phyloP scores from a whole-genome alignment of 2,888 invertebrate species.

The Sussaba pulchella region DNA sequence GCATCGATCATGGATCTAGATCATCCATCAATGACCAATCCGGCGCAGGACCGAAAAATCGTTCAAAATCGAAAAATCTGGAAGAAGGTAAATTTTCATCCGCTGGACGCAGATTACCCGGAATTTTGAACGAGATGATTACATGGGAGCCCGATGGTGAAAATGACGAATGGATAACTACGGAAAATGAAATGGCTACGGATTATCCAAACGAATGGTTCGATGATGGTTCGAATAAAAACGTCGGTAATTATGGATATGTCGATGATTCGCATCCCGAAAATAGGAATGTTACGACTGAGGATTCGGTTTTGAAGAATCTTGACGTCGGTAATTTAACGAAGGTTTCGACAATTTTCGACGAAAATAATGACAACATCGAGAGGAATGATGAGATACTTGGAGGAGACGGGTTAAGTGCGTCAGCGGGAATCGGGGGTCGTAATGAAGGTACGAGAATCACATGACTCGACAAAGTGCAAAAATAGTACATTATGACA shows the following conservation, averaged over 20 bases:
- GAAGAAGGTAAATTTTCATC: background rate
- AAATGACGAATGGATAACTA: background rate
- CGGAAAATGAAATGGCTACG: background rate
- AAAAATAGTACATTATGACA: no score
- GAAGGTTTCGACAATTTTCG: background rate
- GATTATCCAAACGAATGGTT: background rate
- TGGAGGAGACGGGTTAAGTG: background rate
- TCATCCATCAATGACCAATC: background rate
- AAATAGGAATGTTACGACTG: background rate
- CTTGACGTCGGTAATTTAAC: background rate
- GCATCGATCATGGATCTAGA: slow-evolving; percentile 28
- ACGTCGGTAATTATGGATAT: background rate
- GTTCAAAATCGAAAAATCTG: background rate
- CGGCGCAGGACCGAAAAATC: background rate
- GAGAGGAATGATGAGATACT: background rate
- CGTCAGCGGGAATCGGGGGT: slow-evolving; percentile 30
- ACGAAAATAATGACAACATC: background rate
- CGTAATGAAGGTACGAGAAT: slow-evolving; percentile 44
- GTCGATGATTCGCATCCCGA: background rate
- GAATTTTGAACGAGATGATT: background rate
- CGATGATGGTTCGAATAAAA: background rate
- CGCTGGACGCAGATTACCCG: slow-evolving; percentile 6
- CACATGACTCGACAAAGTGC: no score
- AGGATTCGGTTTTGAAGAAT: background rate
- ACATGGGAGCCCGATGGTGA: background rate